phyloP scores from a whole-genome alignment of 2,888 invertebrate genomes.

The Luperina nickerlii region DNA sequence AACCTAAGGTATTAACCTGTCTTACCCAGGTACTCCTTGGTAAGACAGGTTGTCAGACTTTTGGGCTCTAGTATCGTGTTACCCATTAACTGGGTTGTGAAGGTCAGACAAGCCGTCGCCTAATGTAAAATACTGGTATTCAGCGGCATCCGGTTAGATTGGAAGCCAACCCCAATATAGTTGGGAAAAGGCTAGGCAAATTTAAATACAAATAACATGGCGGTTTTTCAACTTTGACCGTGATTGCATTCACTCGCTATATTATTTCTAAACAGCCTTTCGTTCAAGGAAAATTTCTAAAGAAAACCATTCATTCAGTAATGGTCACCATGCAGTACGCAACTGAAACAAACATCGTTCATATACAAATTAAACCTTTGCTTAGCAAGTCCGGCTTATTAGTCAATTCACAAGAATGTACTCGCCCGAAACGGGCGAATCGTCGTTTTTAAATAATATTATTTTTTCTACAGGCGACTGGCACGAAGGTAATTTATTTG shows the following conservation, averaged over 20 bases:
- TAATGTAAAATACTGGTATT: too few species aligned
- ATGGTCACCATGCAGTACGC: not conserved
- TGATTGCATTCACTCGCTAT: not conserved
- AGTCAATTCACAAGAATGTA: not conserved
- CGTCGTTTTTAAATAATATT: not conserved
- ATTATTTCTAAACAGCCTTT: not conserved
- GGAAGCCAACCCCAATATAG: too few species aligned
- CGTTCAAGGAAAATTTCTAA: not conserved
- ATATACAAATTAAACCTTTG: constrained; percentile 34
- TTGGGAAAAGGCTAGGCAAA: too few species aligned
- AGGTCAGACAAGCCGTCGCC: not conserved
- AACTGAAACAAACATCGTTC: constrained; percentile 29
- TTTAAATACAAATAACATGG: not conserved
- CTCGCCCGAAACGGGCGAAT: not conserved
- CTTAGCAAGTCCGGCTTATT: constrained; percentile 3
- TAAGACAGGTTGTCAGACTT: too few species aligned
- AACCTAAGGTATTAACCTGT: too few species aligned
- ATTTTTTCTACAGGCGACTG: not conserved
- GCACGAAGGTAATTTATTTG: not conserved
- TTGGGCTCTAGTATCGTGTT: not conserved
- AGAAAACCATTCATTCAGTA: constrained; percentile 1
- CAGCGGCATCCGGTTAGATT: too few species aligned
- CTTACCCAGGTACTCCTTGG: too few species aligned
- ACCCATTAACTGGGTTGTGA: not conserved
- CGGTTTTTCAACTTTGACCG: not conserved